These are phyloP conservation scores for Hemibagrus guttatus DNA, from an alignment of 2,797 vertebrate species.

Conservation along the genomic window DNA sequence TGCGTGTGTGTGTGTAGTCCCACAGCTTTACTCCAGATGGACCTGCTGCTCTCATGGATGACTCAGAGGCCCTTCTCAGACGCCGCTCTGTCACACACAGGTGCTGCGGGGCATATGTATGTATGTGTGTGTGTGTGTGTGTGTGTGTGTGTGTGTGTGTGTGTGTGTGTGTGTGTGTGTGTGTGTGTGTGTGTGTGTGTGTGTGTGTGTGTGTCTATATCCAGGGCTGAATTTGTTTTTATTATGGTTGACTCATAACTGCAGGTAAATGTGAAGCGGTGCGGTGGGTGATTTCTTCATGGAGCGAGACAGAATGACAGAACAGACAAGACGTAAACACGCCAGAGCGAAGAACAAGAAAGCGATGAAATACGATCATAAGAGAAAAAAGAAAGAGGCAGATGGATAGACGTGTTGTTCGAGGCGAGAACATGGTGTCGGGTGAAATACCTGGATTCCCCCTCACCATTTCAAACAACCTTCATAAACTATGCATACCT, in stretches of 20 bases:
- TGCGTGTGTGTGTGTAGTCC: constrained; percentile 42
- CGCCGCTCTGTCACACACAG: constrained; percentile 66
- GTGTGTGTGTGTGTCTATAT: constrained; percentile 53
- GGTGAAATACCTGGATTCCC: neutral
- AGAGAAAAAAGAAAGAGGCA: neutral
- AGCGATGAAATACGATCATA: neutral
- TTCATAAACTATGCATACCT: neutral
- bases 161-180: constrained; percentile 8
- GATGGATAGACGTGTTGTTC: neutral
- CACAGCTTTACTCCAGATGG: constrained; percentile 70
- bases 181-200: constrained; percentile 5
- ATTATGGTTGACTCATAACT: constrained; percentile 51
- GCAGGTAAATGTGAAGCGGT: constrained; percentile 50
- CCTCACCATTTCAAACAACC: neutral
- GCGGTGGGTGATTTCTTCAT: neutral
- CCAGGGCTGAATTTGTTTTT: constrained; percentile 59
- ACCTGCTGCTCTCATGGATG: constrained; percentile 59
- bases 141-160: constrained; percentile 55
- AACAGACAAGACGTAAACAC: constrained; percentile 33
- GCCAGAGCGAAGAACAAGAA: neutral
- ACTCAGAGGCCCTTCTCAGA: constrained; percentile 68
- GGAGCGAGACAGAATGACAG: constrained; percentile 11
- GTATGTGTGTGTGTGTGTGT: neutral
- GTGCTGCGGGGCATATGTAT: constrained; percentile 65
- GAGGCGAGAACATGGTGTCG: neutral